Evolutionary conservation across 2,797 vertebrate genomes (phyloP).

Genomic region (Bufotes viridis): DNA sequence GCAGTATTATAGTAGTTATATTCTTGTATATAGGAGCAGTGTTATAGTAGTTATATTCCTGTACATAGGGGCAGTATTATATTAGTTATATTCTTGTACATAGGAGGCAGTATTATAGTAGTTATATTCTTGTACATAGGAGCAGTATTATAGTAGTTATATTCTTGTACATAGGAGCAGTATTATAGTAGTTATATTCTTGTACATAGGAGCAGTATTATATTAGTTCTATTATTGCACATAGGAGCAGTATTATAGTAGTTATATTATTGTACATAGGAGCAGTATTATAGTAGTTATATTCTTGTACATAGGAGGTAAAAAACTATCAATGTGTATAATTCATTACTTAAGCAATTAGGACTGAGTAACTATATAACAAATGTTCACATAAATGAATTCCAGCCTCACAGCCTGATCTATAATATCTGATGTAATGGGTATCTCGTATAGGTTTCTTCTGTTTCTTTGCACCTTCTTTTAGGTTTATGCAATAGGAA

Average conservation of each 20-base stretch:
- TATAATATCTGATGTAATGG: not conserved
- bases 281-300: too few relatives aligned
- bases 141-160: not conserved
- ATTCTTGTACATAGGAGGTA: too few relatives aligned
- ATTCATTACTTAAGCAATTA: not conserved
- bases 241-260: too few relatives aligned
- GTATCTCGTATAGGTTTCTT: not conserved
- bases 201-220: not conserved
- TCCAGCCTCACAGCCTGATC: not conserved
- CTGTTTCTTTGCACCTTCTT: not conserved
- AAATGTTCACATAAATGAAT: not conserved
- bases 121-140: not conserved
- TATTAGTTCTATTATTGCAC: too few relatives aligned
- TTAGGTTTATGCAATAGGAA: not conserved
- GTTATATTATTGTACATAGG: too few relatives aligned
- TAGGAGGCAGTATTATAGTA: not conserved
- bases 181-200: not conserved
- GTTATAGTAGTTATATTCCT: slow-evolving; percentile 6
- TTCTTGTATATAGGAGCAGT: slow-evolving; percentile 6
- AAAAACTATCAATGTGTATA: not conserved
- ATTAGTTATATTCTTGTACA: too few relatives aligned
- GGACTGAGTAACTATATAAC: not conserved
- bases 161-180: not conserved
- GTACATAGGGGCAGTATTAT: too few relatives aligned
- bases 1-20: slow-evolving; percentile 6